Base-by-base conservation (phyloP, 2,113 vertebrate species). In the Andinoacara biseriatus region DNA sequence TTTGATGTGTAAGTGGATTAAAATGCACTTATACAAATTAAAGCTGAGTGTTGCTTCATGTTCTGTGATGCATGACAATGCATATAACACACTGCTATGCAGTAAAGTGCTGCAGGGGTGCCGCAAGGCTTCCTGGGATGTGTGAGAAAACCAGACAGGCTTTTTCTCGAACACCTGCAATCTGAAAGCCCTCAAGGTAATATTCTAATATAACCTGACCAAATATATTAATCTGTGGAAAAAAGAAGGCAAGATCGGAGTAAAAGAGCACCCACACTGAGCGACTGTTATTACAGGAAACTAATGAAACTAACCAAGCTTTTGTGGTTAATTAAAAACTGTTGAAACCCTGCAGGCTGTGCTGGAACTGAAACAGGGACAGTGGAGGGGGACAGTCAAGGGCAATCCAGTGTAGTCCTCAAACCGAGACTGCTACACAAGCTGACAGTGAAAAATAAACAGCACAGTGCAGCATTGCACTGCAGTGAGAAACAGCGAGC, bases 1-100 rank as follows among this genome's bases (percentile, higher is more conserved):
- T 87, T 81, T 46, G 15, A 20, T 56, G 5, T 82, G 87, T 87
- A 29, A 89, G 65, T 82, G 72, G 85, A 90, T 93, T 92, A 91
- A 82, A 91, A 91, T 90, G 69, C 90, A 85, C 88, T 94, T 86
- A 67, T 35, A 52, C 38, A 91, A 85, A 94, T 92, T 90, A 67
- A 91, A 52, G 87, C 69, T 7, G 77, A 76, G 78, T 31, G 10
- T 75, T 22, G 38, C 58, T 86, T 72, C 17, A 17, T 79, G 85
- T 76, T 80, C 88, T 49, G 6, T 60, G 90, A 90, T 86, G 86
- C 87, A 78, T 82, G 84, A 74, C 78, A 38, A 61, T 75, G 81
- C 81, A 84, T 90, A 81, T 52, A 56, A 56, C 63, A 40, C 40
- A 82, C 82, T 75, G 29, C 69, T 79, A 29, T 86, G 22, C 49